Conservation (phyloP, 2,113 vertebrate species). For the Xiphias gladius region DNA sequence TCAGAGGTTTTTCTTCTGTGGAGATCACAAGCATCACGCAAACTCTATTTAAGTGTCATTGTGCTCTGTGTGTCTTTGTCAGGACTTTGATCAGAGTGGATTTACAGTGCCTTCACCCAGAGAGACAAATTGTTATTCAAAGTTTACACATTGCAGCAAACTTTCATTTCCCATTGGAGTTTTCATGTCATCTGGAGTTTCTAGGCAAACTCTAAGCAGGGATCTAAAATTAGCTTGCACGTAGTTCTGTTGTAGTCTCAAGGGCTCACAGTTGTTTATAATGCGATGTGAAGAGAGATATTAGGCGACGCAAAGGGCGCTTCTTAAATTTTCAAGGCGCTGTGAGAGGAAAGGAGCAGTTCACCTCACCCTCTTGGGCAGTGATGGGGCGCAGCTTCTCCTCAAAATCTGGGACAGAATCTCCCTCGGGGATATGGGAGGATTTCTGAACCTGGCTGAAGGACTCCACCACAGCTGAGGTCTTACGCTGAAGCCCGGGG, state of each 20-base stretch:
- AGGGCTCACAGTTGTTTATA: constrained; percentile 39
- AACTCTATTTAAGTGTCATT: constrained; percentile 28
- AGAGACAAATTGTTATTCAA: constrained; percentile 27
- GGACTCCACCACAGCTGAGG: constrained; percentile 72
- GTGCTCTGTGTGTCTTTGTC: constrained; percentile 29
- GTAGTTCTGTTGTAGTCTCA: constrained; percentile 15
- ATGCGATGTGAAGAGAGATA: constrained; percentile 20
- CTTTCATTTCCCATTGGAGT: constrained; percentile 16
- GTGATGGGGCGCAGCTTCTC: constrained; percentile 76
- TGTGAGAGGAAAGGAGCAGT: constrained; percentile 2
- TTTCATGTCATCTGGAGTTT: constrained; percentile 50
- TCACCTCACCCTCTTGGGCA: constrained; percentile 64
- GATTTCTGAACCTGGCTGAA: constrained; percentile 77
- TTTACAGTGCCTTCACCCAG: neutral
- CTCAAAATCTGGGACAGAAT: constrained; percentile 81
- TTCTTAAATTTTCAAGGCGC: constrained; percentile 33
- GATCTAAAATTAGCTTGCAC: constrained; percentile 56
- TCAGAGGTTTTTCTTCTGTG: neutral
- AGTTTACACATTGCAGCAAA: constrained; percentile 24
- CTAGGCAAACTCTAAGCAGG: constrained; percentile 13
- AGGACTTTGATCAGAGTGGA: constrained; percentile 17
- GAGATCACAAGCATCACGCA: constrained; percentile 18
- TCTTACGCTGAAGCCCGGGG: constrained; percentile 65
- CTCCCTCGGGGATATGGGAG: constrained; percentile 71
- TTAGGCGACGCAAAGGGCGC: constrained; percentile 13